These are phyloP conservation scores for Apogon talboti DNA, from an alignment of 2,797 vertebrate genomes.

Conservation along the genomic window DNA sequence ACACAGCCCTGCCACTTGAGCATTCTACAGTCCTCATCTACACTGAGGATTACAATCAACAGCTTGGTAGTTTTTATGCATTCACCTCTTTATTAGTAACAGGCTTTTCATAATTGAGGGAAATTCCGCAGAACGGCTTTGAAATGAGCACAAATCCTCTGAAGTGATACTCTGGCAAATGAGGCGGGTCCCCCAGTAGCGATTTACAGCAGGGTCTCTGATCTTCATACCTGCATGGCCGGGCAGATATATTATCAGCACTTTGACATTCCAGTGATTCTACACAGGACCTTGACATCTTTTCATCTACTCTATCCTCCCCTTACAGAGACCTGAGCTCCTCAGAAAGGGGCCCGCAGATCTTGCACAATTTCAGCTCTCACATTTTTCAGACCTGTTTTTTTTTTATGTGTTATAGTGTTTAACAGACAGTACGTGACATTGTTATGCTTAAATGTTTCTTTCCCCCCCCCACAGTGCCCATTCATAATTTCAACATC, in stretches of 20 bases:
- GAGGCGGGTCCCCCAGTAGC: conserved; percentile 57
- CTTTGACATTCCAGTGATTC: conserved; percentile 71
- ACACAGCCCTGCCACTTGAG: conserved; percentile 16
- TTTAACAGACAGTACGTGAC: conserved; percentile 1
- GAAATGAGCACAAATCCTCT: conserved; percentile 62
- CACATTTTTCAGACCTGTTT: conserved; percentile 18
- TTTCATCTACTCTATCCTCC: conserved; percentile 70
- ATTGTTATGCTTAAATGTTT: background rate
- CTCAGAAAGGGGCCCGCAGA: conserved; percentile 14
- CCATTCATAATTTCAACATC: background rate
- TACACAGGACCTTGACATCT: conserved; percentile 65
- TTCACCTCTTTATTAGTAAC: conserved; percentile 53
- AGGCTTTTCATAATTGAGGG: conserved; percentile 49
- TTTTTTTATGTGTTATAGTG: conserved; percentile 7
- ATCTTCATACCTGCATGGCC: conserved; percentile 73
- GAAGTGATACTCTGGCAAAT: conserved; percentile 72
- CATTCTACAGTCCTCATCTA: background rate
- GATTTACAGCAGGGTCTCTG: conserved; percentile 66
- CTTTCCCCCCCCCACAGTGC: background rate
- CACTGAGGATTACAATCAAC: conserved; percentile 35
- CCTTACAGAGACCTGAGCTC: conserved; percentile 21
- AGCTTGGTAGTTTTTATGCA: conserved; percentile 49
- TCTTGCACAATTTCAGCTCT: conserved; percentile 8
- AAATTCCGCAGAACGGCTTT: conserved; percentile 67
- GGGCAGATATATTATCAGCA: conserved; percentile 68